A percentile compares a stretch with the other conserved stretches of the same genome.
phyloP scores from a whole-genome alignment of 1,140 invertebrate genomes.

The Plodia interpunctella region DNA sequence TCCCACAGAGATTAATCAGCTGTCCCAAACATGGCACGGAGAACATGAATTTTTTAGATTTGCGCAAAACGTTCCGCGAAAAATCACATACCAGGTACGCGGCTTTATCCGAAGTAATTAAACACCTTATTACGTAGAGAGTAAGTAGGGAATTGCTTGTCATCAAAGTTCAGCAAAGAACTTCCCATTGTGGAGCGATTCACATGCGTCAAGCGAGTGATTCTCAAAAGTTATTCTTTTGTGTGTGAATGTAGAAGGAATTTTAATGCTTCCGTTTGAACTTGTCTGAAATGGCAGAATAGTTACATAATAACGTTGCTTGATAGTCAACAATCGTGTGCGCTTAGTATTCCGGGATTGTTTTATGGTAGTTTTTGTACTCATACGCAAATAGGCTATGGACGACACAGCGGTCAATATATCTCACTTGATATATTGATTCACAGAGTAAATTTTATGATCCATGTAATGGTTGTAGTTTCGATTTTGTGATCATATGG shows the following conservation, averaged over 20 bases:
- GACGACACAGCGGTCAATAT: background rate
- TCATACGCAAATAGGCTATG: background rate
- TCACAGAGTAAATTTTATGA: background rate
- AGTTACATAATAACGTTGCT: conserved; percentile 45
- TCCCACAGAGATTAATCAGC: conserved; percentile 3
- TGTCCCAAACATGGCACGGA: background rate
- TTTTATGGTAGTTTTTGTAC: background rate
- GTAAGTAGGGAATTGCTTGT: conserved; percentile 5
- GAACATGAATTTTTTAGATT: conserved; percentile 6
- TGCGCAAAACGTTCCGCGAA: conserved; percentile 23
- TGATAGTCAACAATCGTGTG: conserved; percentile 32
- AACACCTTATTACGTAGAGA: conserved; percentile 5
- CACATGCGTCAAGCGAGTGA: conserved; percentile 51
- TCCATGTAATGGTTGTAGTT: too few relatives aligned
- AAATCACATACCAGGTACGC: conserved; percentile 25
- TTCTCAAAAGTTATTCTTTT: conserved; percentile 72
- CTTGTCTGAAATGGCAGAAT: conserved; percentile 59
- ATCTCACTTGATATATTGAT: too few relatives aligned
- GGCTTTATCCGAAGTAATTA: background rate
- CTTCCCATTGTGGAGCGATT: conserved; percentile 49
- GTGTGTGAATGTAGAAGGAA: conserved; percentile 65
- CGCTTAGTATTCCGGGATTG: background rate
- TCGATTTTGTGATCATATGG: background rate
- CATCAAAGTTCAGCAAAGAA: conserved; percentile 3
- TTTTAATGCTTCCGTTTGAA: conserved; percentile 71